These are phyloP conservation scores for Micropoecilia bifurca DNA, from an alignment of 2,797 vertebrate genomes.

Conservation along the genomic window DNA sequence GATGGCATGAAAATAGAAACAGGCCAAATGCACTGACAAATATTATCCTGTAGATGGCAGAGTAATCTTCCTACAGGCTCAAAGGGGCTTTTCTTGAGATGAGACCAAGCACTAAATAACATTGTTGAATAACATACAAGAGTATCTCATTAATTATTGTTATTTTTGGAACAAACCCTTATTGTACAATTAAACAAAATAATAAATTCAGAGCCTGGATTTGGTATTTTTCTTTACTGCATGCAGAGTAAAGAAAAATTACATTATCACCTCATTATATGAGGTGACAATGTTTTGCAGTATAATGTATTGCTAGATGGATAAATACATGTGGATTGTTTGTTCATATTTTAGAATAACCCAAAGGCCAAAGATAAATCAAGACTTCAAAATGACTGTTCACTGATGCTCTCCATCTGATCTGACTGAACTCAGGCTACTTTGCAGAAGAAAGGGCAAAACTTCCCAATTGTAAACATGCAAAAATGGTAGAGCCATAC, in stretches of 20 bases:
- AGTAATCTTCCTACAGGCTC: not conserved
- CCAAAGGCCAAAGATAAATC: not conserved
- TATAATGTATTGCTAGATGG: not conserved
- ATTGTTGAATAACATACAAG: not conserved
- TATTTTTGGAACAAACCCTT: not conserved
- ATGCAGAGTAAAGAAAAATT: not conserved
- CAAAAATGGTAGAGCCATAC: not conserved
- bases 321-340: not conserved
- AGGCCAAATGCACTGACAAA: slow-evolving; percentile 45
- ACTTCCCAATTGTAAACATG: not conserved
- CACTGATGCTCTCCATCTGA: not conserved
- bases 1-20: slow-evolving; percentile 25
- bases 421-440: not conserved
- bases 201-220: not conserved
- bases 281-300: not conserved
- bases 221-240: not conserved
- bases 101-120: not conserved
- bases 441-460: not conserved
- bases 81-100: not conserved
- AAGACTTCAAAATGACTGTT: not conserved
- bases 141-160: not conserved
- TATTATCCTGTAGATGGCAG: slow-evolving; percentile 68
- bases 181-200: not conserved
- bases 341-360: not conserved
- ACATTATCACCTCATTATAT: not conserved